These are phyloP conservation scores for Myotis daubentonii DNA, from an alignment of 2,797 vertebrate species.

Conservation along the genomic window DNA sequence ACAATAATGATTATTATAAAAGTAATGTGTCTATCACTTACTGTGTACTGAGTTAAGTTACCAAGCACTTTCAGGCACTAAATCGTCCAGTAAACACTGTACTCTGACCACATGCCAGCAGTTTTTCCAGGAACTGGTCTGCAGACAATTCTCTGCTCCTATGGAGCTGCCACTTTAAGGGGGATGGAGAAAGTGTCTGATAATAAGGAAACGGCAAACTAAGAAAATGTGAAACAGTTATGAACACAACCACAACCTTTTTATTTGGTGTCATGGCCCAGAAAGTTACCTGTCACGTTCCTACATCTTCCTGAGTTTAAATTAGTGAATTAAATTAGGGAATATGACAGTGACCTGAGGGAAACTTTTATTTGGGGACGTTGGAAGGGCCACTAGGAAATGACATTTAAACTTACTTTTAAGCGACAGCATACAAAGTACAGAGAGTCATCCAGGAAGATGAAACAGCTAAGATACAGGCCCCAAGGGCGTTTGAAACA, in stretches of 20 bases:
- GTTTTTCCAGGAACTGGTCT: neutral
- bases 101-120: neutral
- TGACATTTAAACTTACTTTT: neutral
- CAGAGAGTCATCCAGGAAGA: neutral
- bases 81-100: neutral
- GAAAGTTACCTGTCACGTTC: neutral
- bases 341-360: neutral
- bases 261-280: neutral
- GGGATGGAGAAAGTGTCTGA: neutral
- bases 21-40: neutral
- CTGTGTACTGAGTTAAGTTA: neutral
- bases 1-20: neutral
- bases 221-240: neutral
- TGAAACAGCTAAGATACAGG: neutral
- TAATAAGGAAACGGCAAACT: neutral
- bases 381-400: neutral
- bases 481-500: neutral
- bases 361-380: neutral
- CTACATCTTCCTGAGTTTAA: neutral
- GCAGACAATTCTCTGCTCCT: neutral
- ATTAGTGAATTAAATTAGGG: neutral
- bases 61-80: neutral
- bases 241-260: neutral
- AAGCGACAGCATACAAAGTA: neutral
- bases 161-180: neutral